phyloP scores from a whole-genome alignment of 1,140 invertebrate species.

The Branchinecta lindahli region DNA sequence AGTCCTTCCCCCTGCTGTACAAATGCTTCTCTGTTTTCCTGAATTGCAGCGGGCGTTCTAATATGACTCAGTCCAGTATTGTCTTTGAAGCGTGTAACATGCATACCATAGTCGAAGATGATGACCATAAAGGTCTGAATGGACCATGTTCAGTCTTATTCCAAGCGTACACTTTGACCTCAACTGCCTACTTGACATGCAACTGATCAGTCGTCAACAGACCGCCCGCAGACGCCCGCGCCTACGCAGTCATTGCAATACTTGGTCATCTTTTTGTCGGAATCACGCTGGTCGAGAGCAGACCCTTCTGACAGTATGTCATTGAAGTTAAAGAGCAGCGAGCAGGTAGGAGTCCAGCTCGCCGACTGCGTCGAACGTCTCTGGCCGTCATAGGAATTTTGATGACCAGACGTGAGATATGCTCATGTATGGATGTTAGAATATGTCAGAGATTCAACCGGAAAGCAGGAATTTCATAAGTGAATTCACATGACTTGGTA shows the following conservation, averaged over 20 bases:
- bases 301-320: slow-evolving; percentile 7
- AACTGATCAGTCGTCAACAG: slow-evolving; percentile 10
- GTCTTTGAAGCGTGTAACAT: too few species aligned
- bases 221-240: not conserved
- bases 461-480: not conserved
- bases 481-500: not conserved
- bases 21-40: too few species aligned
- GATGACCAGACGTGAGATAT: slow-evolving; percentile 10
- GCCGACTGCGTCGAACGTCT: not conserved
- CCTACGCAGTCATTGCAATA: not conserved
- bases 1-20: too few species aligned
- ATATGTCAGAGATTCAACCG: not conserved
- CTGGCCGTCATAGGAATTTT: slow-evolving; percentile 10
- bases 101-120: too few species aligned
- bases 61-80: too few species aligned
- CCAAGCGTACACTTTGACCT: not conserved
- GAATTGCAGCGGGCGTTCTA: too few species aligned
- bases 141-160: too few species aligned
- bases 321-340: slow-evolving; percentile 8
- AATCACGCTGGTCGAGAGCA: not conserved
- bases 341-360: not conserved
- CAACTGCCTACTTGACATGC: not conserved
- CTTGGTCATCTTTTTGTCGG: slow-evolving; percentile 5
- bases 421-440: not conserved
- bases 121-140: too few species aligned